Evolutionary conservation across 2,888 invertebrate genomes (phyloP), one percentile per base, ranked within the genome.

Genomic region (Hybos culiciformis): DNA sequence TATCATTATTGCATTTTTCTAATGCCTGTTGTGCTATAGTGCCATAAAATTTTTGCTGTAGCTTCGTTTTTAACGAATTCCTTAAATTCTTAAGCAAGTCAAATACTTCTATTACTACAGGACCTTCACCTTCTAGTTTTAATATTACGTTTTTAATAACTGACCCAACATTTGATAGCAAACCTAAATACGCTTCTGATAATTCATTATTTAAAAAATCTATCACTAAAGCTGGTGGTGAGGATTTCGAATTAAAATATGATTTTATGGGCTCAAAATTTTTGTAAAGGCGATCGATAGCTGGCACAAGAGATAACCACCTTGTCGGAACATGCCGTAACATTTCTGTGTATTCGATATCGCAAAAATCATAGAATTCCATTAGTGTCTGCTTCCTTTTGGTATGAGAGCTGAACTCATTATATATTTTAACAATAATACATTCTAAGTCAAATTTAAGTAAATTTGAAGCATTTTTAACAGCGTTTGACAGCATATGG

Each of bases 171-270:
- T 39, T 18, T 21, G 15, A 26, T 7, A 38, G 20, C 7, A 36
- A 36, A n/a, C 17, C 38, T 12, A 26, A 31, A 19, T 44, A 40
- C 5, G 40, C 44, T 40, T 44, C 40, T 14, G 39, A 34, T 21
- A 39, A 40, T 14, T 44, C 40, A 24, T 44, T 44, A 15, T 40
- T 44, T 31, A 39, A 29, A 36, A 44, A 44, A 34, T 44, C 26
- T 24, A 33, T 21, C 2, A 44, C 24, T 21, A 43, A n/a, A 19
- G 40, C 39, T n/a, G 36, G 29, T 39, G 20, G n/a, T 19, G 29
- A 26, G n/a, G 31, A 18, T 29, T 39, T 39, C 5, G 2, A 29
- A 39, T 39, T 39, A n/a, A 39, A 39, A 39, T 39, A 39, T 7
- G 39, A 29, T 23, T 23, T 37, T n/a, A 37, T 37, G 5, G 24